These are phyloP conservation scores for Trissolcus japonicus DNA, from an alignment of 2,888 invertebrate genomes.

Conservation along the genomic window DNA sequence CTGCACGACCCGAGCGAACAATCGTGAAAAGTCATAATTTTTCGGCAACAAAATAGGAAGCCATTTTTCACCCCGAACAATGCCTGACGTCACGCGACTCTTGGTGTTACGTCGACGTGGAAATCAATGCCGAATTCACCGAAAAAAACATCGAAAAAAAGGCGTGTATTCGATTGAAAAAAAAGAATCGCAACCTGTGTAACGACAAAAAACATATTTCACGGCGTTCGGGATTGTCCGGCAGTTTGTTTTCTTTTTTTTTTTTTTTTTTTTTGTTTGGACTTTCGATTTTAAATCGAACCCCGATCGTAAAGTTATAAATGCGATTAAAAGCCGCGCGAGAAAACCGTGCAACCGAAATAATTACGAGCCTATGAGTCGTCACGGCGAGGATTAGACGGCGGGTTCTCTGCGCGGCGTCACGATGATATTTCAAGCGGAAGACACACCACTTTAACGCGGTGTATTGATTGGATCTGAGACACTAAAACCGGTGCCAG, in stretches of 20 bases:
- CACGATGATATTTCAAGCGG: background rate
- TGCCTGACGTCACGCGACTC: background rate
- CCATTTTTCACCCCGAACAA: conserved; percentile 25
- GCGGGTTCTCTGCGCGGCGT: background rate
- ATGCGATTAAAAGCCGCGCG: conserved; percentile 33
- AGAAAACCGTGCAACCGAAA: conserved; percentile 38
- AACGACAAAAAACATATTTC: too few species aligned
- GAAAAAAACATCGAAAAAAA: background rate
- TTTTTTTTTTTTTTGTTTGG: too few species aligned
- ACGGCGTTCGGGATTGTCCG: too few species aligned
- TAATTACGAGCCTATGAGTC: conserved; percentile 22
- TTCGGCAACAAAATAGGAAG: conserved; percentile 11
- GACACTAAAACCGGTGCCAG: too few species aligned
- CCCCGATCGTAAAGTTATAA: conserved; percentile 29
- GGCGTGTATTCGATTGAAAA: background rate
- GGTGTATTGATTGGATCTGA: too few species aligned
- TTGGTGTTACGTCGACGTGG: background rate
- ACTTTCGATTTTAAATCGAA: too few species aligned
- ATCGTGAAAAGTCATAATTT: background rate
- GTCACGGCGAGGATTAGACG: too few species aligned
- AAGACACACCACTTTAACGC: too few species aligned
- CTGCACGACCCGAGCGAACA: conserved; percentile 17
- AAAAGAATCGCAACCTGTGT: too few species aligned
- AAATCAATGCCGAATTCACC: background rate
- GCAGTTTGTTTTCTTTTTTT: too few species aligned